phyloP scores from a whole-genome alignment of 35 echinoderm and acorn worm genomes.

The Lytechinus variegatus region DNA sequence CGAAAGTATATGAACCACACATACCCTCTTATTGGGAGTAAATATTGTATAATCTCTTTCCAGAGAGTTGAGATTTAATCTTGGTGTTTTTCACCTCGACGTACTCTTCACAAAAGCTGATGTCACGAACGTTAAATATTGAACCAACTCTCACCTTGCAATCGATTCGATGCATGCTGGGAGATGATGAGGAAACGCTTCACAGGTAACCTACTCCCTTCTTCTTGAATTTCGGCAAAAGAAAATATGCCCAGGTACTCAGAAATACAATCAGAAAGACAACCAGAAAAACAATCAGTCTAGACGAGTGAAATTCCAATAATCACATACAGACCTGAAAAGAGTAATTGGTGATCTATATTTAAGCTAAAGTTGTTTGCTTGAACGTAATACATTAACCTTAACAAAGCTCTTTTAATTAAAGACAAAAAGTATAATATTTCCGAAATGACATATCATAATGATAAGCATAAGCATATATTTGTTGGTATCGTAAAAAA shows the following conservation, averaged over 20 bases:
- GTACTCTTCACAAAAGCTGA: background rate
- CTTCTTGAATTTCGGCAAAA: background rate
- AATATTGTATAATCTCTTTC: slow-evolving; percentile 27
- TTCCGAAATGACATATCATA: too few species aligned
- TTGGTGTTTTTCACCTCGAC: background rate
- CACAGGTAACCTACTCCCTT: background rate
- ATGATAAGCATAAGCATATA: too few species aligned
- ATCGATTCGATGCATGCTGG: background rate
- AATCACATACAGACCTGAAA: background rate
- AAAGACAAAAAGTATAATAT: too few species aligned
- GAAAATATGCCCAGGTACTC: slow-evolving; percentile 11
- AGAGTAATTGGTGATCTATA: background rate
- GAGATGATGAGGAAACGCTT: slow-evolving; percentile 9
- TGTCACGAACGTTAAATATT: slow-evolving; percentile 47
- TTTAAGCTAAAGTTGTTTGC: background rate
- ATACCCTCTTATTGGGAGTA: background rate
- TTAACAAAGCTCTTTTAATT: too few species aligned
- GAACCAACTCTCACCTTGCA: slow-evolving; percentile 31
- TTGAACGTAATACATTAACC: too few species aligned
- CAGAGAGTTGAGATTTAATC: background rate
- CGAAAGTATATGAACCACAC: background rate
- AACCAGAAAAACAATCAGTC: slow-evolving; percentile 8
- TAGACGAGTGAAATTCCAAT: background rate
- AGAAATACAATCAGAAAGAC: background rate
- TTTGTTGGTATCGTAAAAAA: too few species aligned